Evolutionary conservation across 2,797 vertebrate species (phyloP), one percentile per base, ranked within the genome.

Genomic region (Rallus crepitans): DNA sequence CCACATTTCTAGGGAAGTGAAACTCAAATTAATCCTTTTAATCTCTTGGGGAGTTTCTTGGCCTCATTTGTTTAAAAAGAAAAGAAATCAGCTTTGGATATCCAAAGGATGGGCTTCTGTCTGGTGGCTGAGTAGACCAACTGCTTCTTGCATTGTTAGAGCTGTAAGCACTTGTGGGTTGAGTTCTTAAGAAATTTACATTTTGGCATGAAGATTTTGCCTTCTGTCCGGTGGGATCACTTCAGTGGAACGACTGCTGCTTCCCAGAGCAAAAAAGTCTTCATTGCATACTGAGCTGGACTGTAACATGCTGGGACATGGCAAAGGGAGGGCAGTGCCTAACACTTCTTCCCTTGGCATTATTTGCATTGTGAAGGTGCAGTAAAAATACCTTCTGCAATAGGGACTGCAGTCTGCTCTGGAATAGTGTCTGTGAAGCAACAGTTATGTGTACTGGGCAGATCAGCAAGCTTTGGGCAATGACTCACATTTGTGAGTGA

Each of bases 11-110:
- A 75, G 76, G 84, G 72, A 89, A 95, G 80, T 78, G 35, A 76
- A 95, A 83, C 39, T 87, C 70, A 14, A n/a, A 78, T 90, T 87
- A 94, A 78, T 87, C 70, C 30, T 81, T 85, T 30, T 91, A 94
- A 87, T 90, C 60, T 87, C 82, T 77, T 63, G 23, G 25, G 37
- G 61, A 93, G n/a, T 82, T 94, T 88, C 57, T 80, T 94, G 68
- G 64, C 79, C 45, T 78, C 68, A 40, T 19, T 57, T 0, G 17
- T 91, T 60, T 12, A 31, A 82, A 71, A 64, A 55, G 14, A 48
- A 39, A 65, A 47, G 5, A 88, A 78, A 65, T 40, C 66, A 48
- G 45, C 65, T 94, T 88, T 79, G 37, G 33, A 42, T 82, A 42
- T 1, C 2, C 40, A 56, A 31, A 90, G n/a, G 61, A 64, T 72